phyloP scores from a whole-genome alignment of 2,797 vertebrate species.

The Neosalanx taihuensis region DNA sequence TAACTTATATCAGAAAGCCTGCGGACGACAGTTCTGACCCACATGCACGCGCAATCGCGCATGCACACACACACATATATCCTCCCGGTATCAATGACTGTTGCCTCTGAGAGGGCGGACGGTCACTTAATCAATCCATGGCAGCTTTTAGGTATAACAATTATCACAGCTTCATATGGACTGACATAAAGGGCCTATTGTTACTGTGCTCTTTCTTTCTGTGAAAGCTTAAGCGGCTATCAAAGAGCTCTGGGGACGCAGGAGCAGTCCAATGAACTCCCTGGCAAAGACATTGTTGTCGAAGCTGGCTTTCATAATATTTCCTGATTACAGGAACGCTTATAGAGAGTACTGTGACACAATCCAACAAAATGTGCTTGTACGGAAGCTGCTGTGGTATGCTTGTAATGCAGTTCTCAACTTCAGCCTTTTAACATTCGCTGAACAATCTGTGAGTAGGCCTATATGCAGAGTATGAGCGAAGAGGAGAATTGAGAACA shows the following conservation, averaged over 20 bases:
- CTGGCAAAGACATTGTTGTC: too few species aligned
- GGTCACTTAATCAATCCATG: neutral
- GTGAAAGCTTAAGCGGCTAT: neutral
- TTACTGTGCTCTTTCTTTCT: neutral
- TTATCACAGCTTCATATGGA: neutral
- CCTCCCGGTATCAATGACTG: neutral
- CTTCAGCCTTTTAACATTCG: neutral
- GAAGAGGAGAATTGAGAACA: neutral
- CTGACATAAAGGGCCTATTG: neutral
- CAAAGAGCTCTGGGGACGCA: too few species aligned
- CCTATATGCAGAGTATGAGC: neutral
- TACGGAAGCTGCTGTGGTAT: neutral
- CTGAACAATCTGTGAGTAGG: neutral
- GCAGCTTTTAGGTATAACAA: neutral
- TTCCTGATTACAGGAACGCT: too few species aligned
- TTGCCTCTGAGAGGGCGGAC: neutral
- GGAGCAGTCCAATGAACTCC: too few species aligned
- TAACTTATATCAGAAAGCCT: slow-evolving; percentile 5
- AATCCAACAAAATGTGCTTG: slow-evolving; percentile 2
- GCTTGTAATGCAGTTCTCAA: neutral
- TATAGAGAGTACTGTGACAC: neutral
- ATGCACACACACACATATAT: neutral
- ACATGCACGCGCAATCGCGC: neutral
- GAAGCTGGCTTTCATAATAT: too few species aligned
- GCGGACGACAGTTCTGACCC: neutral